Evolutionary conservation across 2,888 invertebrate species (phyloP).

Genomic region (Heliconius sara): DNA sequence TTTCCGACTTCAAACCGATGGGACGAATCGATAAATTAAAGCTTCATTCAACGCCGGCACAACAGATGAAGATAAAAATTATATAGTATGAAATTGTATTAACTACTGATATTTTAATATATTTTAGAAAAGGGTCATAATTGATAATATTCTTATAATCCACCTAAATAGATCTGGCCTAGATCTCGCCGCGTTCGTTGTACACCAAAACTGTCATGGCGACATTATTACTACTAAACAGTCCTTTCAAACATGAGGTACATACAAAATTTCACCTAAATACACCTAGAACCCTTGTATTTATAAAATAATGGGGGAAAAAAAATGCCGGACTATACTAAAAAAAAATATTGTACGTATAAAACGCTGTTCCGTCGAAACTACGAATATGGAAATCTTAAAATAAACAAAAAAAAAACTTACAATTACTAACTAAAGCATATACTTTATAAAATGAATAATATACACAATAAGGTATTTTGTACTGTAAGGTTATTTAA

Average conservation of each 20-base stretch:
- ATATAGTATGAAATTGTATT: not conserved
- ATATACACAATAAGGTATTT: constrained; percentile 78
- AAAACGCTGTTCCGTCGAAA: constrained; percentile 58
- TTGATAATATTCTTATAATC: not conserved
- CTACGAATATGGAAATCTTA: constrained; percentile 61
- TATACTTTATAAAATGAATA: constrained; percentile 72
- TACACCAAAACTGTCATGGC: constrained; percentile 19
- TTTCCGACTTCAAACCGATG: constrained; percentile 71
- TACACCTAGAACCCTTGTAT: constrained; percentile 54
- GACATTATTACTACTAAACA: constrained; percentile 63
- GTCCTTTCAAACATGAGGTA: constrained; percentile 73
- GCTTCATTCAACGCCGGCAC: constrained; percentile 56
- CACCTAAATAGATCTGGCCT: not conserved
- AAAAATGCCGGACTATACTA: constrained; percentile 57
- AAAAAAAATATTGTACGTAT: constrained; percentile 59
- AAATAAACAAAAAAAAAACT: constrained; percentile 52
- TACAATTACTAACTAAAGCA: constrained; percentile 79
- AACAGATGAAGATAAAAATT: constrained; percentile 30
- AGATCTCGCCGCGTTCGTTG: constrained; percentile 15
- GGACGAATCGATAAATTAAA: constrained; percentile 76
- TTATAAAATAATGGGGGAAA: constrained; percentile 46
- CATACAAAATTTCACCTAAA: constrained; percentile 61
- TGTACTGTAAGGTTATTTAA: constrained; percentile 78
- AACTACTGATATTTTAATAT: not conserved
- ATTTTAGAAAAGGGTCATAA: not conserved